Percentiles rank a stretch among this genome's conserved stretches.
Evolutionary conservation across 2,113 vertebrate genomes (phyloP).

Genomic region (Neotoma lepida): DNA sequence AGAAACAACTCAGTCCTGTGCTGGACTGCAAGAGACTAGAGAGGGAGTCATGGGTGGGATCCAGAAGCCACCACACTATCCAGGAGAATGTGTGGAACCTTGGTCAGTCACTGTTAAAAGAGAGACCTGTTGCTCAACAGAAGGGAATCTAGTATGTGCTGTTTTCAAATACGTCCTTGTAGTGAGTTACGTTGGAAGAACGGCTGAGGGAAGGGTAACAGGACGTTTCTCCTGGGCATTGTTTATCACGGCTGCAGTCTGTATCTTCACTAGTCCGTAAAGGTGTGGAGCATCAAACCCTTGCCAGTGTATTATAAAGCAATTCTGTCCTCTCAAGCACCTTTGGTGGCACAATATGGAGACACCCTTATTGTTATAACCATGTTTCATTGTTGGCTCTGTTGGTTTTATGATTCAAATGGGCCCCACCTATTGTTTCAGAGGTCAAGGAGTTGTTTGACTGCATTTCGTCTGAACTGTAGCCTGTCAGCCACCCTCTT

Average conservation of each 20-base stretch:
- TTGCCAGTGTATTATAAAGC: conserved; percentile 47
- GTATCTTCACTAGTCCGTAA: neutral
- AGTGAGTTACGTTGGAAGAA: conserved; percentile 36
- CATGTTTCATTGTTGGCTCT: conserved; percentile 65
- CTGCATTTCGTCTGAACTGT: conserved; percentile 54
- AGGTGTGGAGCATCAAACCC: neutral
- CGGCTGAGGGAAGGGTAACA: neutral
- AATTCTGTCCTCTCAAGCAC: conserved; percentile 57
- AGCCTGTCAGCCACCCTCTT: conserved; percentile 59
- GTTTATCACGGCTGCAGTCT: neutral
- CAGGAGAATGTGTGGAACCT: neutral
- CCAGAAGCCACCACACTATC: neutral
- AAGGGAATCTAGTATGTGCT: conserved; percentile 34
- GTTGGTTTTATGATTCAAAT: conserved; percentile 70
- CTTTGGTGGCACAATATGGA: conserved; percentile 42
- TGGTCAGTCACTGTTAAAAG: neutral
- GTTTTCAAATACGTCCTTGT: neutral
- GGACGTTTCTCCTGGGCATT: neutral
- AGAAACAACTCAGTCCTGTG: neutral
- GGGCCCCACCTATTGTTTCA: conserved; percentile 69
- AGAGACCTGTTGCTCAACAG: neutral
- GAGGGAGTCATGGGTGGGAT: neutral
- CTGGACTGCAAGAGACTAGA: neutral
- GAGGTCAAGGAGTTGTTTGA: conserved; percentile 69
- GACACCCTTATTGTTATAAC: conserved; percentile 54